A percentile compares a stretch with the other conserved stretches of the same genome.
Conservation (phyloP, 1,140 invertebrate species). For the Pogonus chalceus region DNA sequence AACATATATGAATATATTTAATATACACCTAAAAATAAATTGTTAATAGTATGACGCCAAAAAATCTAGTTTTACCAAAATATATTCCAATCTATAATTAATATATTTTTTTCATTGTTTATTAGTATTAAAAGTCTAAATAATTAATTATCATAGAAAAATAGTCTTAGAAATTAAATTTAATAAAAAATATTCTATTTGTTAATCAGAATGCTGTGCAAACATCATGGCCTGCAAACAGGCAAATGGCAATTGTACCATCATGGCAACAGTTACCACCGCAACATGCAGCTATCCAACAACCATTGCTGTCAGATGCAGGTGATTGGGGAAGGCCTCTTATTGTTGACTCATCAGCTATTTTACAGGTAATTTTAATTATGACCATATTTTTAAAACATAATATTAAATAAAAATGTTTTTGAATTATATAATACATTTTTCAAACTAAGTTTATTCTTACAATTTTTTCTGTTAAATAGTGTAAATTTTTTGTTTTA, state of each 20-base stretch:
- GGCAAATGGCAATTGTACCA: constrained; percentile 76
- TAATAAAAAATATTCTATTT: constrained; percentile 19
- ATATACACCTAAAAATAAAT: too few species aligned
- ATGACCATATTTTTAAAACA: too few species aligned
- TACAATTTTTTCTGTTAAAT: too few species aligned
- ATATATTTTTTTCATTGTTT: constrained; percentile 10
- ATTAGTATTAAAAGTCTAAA: neutral
- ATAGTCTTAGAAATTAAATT: neutral
- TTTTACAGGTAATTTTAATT: constrained; percentile 29
- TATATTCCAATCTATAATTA: too few species aligned
- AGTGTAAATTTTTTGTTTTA: too few species aligned
- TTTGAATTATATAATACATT: too few species aligned
- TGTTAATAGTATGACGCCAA: too few species aligned
- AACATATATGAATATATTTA: too few species aligned
- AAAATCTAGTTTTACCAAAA: too few species aligned
- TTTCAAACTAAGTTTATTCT: too few species aligned
- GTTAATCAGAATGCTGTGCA: constrained; percentile 68
- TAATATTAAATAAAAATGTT: too few species aligned
- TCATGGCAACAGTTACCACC: constrained; percentile 73
- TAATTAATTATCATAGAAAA: neutral
- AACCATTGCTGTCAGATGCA: constrained; percentile 54
- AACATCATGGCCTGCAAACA: constrained; percentile 66
- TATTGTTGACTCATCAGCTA: constrained; percentile 65
- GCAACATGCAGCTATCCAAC: constrained; percentile 63
- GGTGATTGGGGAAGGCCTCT: constrained; percentile 69